Base-by-base conservation (phyloP, 1,140 invertebrate genomes). In the Limonius californicus region DNA sequence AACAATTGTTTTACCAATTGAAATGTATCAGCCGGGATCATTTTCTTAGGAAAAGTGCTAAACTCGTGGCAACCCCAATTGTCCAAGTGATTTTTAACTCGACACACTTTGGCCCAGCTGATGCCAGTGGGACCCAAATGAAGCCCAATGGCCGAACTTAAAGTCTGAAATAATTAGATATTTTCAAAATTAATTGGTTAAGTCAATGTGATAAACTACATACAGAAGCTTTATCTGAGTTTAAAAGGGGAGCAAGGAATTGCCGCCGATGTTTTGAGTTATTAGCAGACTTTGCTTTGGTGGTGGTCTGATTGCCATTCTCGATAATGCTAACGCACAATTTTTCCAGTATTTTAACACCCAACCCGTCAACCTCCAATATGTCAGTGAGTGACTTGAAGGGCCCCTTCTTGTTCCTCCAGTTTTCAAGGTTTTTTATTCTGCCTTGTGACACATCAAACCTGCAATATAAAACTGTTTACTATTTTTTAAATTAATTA, bases 331-430 rank as follows among this genome's bases (percentile, higher is more conserved):
- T 61, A 32, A 35, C 7, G 23, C 59, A 61, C n/a, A 61, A 42
- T 23, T 15, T 30, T 35, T 61, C 16, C n/a, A 61, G 4, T 19
- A 54, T n/a, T 20, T 61, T 61, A 16, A 54, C 20, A n/a, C 59
- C 47, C 15, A 61, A 54, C 1, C 50, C 50, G 42, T 61, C 47
- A 9, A 61, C 59, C 42, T 61, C 53, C n/a, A 61, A 39, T 35
- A 61, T 12, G n/a, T 61, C 59, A 21, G 59, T 27, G 4, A 61
- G 12, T 42, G 59, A 35, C 20, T 32, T 35, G 16, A 61, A 61
- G 1, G 59, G 32, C 7, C 59, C 59, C 9, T 54, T 54, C 23
- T 61, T 54, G 42, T 35, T 54, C 19, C 32, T 32, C 59, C 59
- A 61, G 20, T 19, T 39, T 35, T 54, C 20, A 1, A 61, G 32